Percentiles rank a stretch among this genome's conserved stretches.
Evolutionary conservation across 2,797 vertebrate genomes (phyloP).

Genomic region (Zalophus californianus): DNA sequence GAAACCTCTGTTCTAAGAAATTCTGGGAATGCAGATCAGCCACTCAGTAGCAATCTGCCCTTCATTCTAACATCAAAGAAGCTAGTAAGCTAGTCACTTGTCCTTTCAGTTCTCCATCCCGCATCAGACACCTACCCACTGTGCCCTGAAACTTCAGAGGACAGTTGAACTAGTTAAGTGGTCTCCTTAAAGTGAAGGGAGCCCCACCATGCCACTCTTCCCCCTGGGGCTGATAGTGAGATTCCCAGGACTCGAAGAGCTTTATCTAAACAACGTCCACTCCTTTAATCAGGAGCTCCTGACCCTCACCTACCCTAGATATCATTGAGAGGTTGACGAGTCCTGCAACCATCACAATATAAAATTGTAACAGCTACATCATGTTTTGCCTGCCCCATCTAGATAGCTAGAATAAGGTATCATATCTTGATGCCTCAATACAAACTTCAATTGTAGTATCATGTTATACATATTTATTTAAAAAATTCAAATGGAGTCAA

Average conservation of each 20-base stretch:
- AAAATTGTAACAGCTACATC: neutral
- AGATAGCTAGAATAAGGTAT: neutral
- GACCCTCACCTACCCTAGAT: neutral
- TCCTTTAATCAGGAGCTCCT: neutral
- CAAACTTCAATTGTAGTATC: neutral
- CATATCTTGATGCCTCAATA: neutral
- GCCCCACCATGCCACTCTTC: neutral
- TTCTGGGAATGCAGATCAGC: neutral
- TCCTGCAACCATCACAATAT: neutral
- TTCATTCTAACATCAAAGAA: slow-evolving; percentile 2
- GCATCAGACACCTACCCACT: neutral
- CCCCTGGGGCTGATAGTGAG: neutral
- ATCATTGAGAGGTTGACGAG: neutral
- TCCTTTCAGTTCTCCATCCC: neutral
- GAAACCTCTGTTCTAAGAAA: neutral
- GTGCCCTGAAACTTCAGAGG: neutral
- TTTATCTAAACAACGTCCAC: neutral
- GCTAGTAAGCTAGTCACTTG: neutral
- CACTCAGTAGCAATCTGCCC: neutral
- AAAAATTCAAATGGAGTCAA: slow-evolving; percentile 2
- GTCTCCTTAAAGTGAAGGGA: neutral
- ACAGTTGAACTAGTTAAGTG: neutral
- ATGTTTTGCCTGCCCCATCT: neutral
- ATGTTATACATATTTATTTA: neutral
- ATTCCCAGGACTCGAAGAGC: neutral